Base-by-base conservation (phyloP, 2,797 vertebrate genomes). In the Molossus molossus region DNA sequence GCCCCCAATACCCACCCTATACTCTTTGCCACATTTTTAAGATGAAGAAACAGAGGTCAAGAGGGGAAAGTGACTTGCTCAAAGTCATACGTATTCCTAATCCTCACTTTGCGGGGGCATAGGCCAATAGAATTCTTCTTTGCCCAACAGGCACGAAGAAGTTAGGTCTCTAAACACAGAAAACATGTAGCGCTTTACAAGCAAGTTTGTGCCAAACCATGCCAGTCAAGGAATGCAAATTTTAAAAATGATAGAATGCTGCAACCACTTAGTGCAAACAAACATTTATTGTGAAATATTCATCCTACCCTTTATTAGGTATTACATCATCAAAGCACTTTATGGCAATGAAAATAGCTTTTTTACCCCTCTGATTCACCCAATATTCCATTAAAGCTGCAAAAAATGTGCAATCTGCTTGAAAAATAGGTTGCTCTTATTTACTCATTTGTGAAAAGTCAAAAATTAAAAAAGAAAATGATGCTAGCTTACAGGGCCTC, bases 241-340 rank as follows among this genome's bases (percentile, higher is more conserved):
- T 92, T 97, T 53, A 29, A 82, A 98, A 98, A 98, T 77, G 96
- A 98, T 95, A 97, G 95, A 96, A 97, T 97, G 92, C 97, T 0
- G 58, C 93, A 95, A 96, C 86, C 96, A 96, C 97, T 98, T 97
- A 98, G 98, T 98, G 98, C 98, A 96, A 98, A 99, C 98, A 98
- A 99, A 99, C 98, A 98, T 99, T 99, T 99, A 99, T 99, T 99
- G 98, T 98, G 98, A 99, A 98, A 98, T 98, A 98, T 93, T 98
- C 98, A 98, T 98, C 98, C 98, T 85, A 95, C 98, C 98, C 89
- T 92, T 98, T 98, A 98, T 97, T 98, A 98, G 98, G 98, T 98
- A 98, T 98, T 98, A 99, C 98, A 98, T 98, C 98, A 98, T 98
- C 98, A 98, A 98, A 98, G 98, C 98, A 98, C 98, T 98, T 98